These are phyloP conservation scores for Spodoptera picta DNA, from an alignment of 2,888 invertebrate species.

Conservation along the genomic window DNA sequence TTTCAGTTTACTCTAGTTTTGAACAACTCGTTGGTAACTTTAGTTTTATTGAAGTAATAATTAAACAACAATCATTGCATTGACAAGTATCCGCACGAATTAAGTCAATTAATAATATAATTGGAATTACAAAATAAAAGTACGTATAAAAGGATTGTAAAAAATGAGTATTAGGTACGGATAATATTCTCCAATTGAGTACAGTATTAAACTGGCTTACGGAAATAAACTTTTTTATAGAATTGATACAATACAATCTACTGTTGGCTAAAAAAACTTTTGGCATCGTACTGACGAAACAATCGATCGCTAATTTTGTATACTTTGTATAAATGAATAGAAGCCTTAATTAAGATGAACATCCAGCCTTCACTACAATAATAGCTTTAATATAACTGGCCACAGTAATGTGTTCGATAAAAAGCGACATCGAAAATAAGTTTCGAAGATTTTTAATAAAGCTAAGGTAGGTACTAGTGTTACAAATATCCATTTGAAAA, in stretches of 20 bases:
- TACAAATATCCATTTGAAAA: conserved; percentile 67
- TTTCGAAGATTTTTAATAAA: conserved; percentile 68
- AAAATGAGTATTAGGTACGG: conserved; percentile 76
- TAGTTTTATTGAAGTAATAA: conserved; percentile 74
- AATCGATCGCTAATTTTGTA: conserved; percentile 52
- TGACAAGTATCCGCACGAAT: conserved; percentile 58
- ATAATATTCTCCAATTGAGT: conserved; percentile 49
- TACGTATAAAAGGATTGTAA: conserved; percentile 60
- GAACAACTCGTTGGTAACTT: conserved; percentile 87
- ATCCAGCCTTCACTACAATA: conserved; percentile 79
- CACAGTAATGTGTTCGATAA: conserved; percentile 80
- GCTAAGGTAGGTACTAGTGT: conserved; percentile 63
- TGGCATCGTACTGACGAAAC: conserved; percentile 53
- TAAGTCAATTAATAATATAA: conserved; percentile 38
- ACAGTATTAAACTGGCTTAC: conserved; percentile 45
- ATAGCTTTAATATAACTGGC: conserved; percentile 86
- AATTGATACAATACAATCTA: conserved; percentile 35
- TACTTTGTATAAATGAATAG: conserved; percentile 60
- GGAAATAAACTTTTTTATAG: conserved; percentile 45
- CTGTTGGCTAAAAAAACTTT: conserved; percentile 47
- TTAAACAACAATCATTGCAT: conserved; percentile 69
- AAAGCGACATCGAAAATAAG: conserved; percentile 71
- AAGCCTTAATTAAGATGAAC: conserved; percentile 70
- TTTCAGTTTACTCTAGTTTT: conserved; percentile 79
- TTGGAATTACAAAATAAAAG: conserved; percentile 49